Evolutionary conservation across 2,113 vertebrate genomes (phyloP).

Genomic region (Galemys pyrenaicus): DNA sequence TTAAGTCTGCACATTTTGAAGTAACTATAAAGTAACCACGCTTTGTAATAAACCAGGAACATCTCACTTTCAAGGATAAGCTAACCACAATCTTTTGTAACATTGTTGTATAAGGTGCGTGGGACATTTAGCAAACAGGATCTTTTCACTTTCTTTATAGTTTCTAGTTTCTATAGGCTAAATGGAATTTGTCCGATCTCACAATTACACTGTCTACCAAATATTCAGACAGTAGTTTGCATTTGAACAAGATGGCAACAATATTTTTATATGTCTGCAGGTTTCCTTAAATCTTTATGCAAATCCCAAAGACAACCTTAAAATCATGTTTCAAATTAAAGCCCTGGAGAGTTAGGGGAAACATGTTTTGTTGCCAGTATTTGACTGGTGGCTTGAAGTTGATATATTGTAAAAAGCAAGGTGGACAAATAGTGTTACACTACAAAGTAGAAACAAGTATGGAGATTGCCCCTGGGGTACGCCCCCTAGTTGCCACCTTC

Average conservation of each 20-base stretch:
- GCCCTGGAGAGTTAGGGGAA: not conserved
- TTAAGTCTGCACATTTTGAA: not conserved
- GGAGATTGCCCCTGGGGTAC: not conserved
- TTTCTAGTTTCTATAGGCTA: not conserved
- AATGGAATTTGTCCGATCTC: not conserved
- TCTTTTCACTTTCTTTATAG: not conserved
- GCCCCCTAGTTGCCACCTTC: not conserved
- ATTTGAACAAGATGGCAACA: not conserved
- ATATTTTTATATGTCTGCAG: not conserved
- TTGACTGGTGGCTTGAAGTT: not conserved
- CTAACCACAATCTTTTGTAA: not conserved
- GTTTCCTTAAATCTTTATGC: not conserved
- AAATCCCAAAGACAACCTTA: not conserved
- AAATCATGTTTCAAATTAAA: not conserved
- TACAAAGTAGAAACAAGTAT: not conserved
- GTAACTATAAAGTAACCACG: not conserved
- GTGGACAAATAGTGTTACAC: not conserved
- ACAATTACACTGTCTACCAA: not conserved
- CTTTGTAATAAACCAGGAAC: not conserved
- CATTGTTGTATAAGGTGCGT: not conserved
- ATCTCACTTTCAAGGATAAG: not conserved
- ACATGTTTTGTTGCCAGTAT: not conserved
- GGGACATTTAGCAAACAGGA: not conserved
- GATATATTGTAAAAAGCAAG: not conserved
- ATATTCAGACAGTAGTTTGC: not conserved